A percentile compares a stretch with the other conserved stretches of the same genome.
phyloP scores from a whole-genome alignment of 2,888 invertebrate genomes.

The Pachycephus smyrnensis region DNA sequence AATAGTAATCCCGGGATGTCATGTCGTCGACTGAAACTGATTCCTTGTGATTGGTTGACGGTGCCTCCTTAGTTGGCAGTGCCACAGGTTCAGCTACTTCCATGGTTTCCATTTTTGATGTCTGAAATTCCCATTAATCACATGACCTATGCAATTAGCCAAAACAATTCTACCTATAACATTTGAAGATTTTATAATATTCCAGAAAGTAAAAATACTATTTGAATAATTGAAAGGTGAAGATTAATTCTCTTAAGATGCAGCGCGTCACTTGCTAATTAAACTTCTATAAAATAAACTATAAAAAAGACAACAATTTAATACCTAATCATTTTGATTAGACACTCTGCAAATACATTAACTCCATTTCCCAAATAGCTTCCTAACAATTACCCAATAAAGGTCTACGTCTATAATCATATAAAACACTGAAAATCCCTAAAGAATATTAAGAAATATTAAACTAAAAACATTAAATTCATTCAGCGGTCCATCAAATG shows the following conservation, averaged over 20 bases:
- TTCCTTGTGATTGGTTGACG: conserved; percentile 54
- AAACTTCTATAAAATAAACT: neutral
- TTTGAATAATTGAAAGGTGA: too few relatives aligned
- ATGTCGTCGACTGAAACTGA: conserved; percentile 89
- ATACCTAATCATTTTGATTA: neutral
- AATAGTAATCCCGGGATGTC: conserved; percentile 99
- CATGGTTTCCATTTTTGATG: conserved; percentile 69
- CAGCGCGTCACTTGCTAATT: neutral
- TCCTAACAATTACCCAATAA: neutral
- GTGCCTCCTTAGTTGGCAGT: conserved; percentile 52
- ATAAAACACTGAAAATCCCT: neutral
- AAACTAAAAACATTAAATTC: neutral
- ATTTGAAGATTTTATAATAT: neutral
- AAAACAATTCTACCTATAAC: neutral
- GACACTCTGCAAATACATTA: neutral
- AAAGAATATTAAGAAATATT: neutral
- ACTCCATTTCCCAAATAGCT: neutral
- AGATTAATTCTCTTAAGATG: too few relatives aligned
- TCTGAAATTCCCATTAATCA: conserved; percentile 42
- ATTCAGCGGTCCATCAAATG: neutral
- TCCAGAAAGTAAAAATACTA: neutral
- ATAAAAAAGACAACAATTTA: neutral
- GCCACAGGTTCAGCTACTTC: conserved; percentile 67
- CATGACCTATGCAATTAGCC: neutral
- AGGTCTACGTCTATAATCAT: neutral